Base-by-base conservation (phyloP, 2,113 vertebrate species). In the Nothocercus nigrocapillus region DNA sequence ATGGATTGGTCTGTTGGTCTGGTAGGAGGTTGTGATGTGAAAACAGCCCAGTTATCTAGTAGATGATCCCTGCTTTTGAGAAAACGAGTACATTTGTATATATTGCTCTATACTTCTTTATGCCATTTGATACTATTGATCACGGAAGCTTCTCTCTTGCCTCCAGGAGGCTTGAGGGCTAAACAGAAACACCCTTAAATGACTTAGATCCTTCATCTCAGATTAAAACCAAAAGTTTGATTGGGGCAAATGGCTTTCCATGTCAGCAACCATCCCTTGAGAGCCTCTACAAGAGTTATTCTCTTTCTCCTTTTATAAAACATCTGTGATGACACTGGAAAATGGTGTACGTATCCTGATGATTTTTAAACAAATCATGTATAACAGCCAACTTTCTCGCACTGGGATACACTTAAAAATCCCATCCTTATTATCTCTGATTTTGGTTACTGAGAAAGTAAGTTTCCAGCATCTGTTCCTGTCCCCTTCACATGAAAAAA, bases 121-220 rank as follows among this genome's bases (percentile, higher is more conserved):
- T 53, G 62, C 84, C 81, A 87, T 93, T 95, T 97, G 84, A 94
- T 94, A 90, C 73, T 97, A 95, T 96, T 93, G 96, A 95, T 97
- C 96, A 93, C 11, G 6, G 81, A 92, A 93, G 53, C 85, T 90
- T 61, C 90, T 82, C 89, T 95, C 68, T 95, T 93, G 94, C 94
- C 95, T 95, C 82, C 88, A 95, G 96, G 88, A 97, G 94, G 88
- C 93, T 97, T 83, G 91, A 96, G 91, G 95, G 91, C 82, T 96
- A 95, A 95, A 96, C 94, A 95, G 88, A 96, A 97, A 95, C 89
- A 97, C 95, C 89, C 94, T 95, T 91, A 95, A 94, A 88, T 88
- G 51, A 81, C 94, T 97, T 95, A 88, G 82, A 95, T 73, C 88
- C 88, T 97, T 97, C 96, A 95, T 77, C 90, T 96, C 95, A 90